These are phyloP conservation scores for Alouatta palliata DNA, from an alignment of 2,113 vertebrate species.

Conservation along the genomic window DNA sequence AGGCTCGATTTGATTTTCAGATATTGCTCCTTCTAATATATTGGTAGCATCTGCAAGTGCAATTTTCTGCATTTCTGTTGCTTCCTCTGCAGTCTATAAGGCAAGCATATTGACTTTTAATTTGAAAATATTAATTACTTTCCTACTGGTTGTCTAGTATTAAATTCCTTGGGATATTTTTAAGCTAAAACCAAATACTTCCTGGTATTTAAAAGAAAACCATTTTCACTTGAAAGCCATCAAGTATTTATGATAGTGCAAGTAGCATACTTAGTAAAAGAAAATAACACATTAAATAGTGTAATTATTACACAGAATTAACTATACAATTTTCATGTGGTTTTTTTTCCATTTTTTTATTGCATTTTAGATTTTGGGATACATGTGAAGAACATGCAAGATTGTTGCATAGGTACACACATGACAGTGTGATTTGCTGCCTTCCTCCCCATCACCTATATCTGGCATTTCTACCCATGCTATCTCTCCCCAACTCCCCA, in stretches of 20 bases:
- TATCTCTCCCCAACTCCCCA: too few relatives aligned
- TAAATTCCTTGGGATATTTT: not conserved
- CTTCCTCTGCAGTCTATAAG: not conserved
- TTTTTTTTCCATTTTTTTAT: too few relatives aligned
- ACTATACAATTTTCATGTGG: not conserved
- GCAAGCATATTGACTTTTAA: not conserved
- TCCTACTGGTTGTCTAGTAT: not conserved
- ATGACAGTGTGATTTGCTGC: too few relatives aligned
- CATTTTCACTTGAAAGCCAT: not conserved
- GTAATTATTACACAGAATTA: not conserved
- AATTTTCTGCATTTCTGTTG: slow-evolving; percentile 3
- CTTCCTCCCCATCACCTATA: too few relatives aligned
- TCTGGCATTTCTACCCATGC: too few relatives aligned
- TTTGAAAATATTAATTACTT: not conserved
- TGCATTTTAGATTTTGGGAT: too few relatives aligned
- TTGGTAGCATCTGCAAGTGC: slow-evolving; percentile 38
- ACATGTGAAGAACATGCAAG: too few relatives aligned
- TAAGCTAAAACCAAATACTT: not conserved
- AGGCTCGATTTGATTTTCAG: slow-evolving; percentile 64
- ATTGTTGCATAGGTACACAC: too few relatives aligned
- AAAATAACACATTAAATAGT: not conserved
- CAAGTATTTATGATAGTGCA: not conserved
- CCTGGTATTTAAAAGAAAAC: not conserved
- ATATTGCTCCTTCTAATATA: slow-evolving; percentile 33
- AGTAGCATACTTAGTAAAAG: not conserved